These are phyloP conservation scores for Isaurus tuberculatus DNA, from an alignment of 92 coral and sea anemone species.

Conservation along the genomic window DNA sequence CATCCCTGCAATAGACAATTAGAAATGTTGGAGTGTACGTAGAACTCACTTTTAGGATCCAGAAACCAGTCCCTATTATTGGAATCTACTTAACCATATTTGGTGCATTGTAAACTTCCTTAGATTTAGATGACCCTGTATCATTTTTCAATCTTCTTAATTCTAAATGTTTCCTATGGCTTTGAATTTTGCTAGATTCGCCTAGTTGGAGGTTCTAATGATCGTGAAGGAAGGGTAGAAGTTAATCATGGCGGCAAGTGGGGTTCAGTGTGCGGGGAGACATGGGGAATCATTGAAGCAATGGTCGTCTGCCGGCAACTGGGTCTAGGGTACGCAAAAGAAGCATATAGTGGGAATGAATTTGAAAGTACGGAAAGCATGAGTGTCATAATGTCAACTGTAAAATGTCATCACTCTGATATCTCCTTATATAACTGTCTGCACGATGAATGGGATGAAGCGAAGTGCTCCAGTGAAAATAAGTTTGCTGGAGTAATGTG, in stretches of 20 bases:
- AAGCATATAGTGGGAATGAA: slow-evolving; percentile 24
- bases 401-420: slow-evolving; percentile 50
- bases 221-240: slow-evolving; percentile 59
- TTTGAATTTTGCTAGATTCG: slow-evolving; percentile 37
- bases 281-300: slow-evolving; percentile 54
- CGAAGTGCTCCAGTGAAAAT: slow-evolving; percentile 37
- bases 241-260: slow-evolving; percentile 49
- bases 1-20: no score
- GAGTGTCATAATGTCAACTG: slow-evolving; percentile 46
- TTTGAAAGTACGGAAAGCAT: slow-evolving; percentile 24
- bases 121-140: no score
- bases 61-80: no score
- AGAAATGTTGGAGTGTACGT: no score
- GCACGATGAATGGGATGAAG: slow-evolving; percentile 54
- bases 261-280: slow-evolving; percentile 66
- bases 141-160: no score
- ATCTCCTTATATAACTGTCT: slow-evolving; percentile 59
- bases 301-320: slow-evolving; percentile 63
- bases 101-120: no score
- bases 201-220: slow-evolving; percentile 40
- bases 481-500: slow-evolving; percentile 59
- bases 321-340: slow-evolving; percentile 54
- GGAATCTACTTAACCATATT: no score
- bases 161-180: no score
- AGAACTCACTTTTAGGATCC: no score